Evolutionary conservation across 2,797 vertebrate species (phyloP), one percentile per base, ranked within the genome.

Genomic region (Phyllotis vaccarum): DNA sequence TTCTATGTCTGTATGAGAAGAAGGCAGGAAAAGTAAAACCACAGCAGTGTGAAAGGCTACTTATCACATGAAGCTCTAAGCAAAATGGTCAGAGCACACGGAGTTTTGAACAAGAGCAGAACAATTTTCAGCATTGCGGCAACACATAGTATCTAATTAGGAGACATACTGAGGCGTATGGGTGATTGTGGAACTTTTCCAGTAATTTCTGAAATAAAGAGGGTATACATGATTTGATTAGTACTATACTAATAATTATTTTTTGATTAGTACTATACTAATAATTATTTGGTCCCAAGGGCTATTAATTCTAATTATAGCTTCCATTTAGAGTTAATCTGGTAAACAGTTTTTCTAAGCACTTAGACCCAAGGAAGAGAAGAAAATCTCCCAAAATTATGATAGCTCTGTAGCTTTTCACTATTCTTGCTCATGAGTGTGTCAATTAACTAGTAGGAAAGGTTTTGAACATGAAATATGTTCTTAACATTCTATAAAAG

Each of bases 151-250:
- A 52, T 78, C 70, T 4, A 83, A n/a, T 75, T 88, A 75, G 17
- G 68, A 66, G 10, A 75, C 56, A 6, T 82, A 52, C 19, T 64
- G 24, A 90, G 13, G 31, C 60, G 75, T 82, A 79, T 68, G 62
- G 27, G 37, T 82, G 19, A 81, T n/a, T 46, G 16, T 34, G 11
- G 3, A 95, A 90, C 8, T 79, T 91, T 68, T 91, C 68, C 72
- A 82, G 81, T 82, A 62, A 76, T 94, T 94, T 94, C 74, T 85
- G 24, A 96, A 90, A 91, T 85, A 91, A 97, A 75, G 1, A 75
- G 24, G 72, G 2, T 86, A 78, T 64, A 75, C 56, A 81, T 91
- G 31, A 82, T 89, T 81, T 64, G 11, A 91, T 91, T 79, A 79
- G 24, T 31, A 80, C 19, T 49, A 31, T 56, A 52, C 7, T 94